Base-by-base conservation (phyloP, 1,140 invertebrate genomes). In the Charaxes varanes region DNA sequence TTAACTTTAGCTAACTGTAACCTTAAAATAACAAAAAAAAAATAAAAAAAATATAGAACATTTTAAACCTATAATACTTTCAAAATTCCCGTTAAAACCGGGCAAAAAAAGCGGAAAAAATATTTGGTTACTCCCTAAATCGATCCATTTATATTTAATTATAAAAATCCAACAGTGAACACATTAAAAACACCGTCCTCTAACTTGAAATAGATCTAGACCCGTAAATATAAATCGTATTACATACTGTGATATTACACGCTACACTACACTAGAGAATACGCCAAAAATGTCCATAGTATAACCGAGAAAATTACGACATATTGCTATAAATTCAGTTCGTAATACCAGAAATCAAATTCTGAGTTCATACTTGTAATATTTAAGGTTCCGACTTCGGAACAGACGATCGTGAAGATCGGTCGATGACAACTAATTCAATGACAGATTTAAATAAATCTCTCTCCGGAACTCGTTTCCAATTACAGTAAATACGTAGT, bases 21-120 rank as follows among this genome's bases (percentile, higher is more conserved):
- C 50, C 38, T 52, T 61, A 63, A 50, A 52, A 37, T 18, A 21
- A 46, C 49, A 62, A 60, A 57, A 60, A 68, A 43, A 55, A 50
- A 44, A 58, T 40, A 24, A 46, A 55, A 62, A 53, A 63, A 66
- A 52, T 18, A 38, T 47, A 35, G 10, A 47, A 35, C 31, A n/a
- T n/a, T 7, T 41, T 64, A 61, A 63, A 62, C 52, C 72, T 78
- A 79, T 82, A 82, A 82, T 82, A 82, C 78, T 82, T n/a, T 74
- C 35, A 61, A 67, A 65, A 28, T 31, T 55, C 74, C 77, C 73
- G 72, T 68, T 73, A 77, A 78, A 77, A 72, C 69, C 68, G 70
- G 77, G 71, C 33, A 50, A 59, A 61, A 69, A 57, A 59, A 64
- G 57, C 47, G 38, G 36, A 59, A 63, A 62, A 41, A 52, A 62